phyloP scores from a whole-genome alignment of 2,797 vertebrate genomes.

The Pangasius macronema region DNA sequence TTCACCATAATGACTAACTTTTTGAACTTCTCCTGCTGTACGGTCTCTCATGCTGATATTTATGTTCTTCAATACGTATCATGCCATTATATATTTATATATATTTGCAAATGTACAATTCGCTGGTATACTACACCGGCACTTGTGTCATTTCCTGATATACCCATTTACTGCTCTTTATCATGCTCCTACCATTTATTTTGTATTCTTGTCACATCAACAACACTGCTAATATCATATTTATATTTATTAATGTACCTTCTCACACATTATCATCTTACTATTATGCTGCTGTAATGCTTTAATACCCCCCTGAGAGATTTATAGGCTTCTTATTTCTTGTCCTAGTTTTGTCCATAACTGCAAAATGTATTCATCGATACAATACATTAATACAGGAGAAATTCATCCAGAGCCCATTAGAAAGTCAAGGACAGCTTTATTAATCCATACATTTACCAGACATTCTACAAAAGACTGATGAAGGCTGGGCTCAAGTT shows the following conservation, averaged over 20 bases:
- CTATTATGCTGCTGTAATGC: background rate
- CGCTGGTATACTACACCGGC: background rate
- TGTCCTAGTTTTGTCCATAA: no score
- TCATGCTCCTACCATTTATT: background rate
- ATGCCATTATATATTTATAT: background rate
- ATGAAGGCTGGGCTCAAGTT: constrained; percentile 2
- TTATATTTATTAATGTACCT: background rate
- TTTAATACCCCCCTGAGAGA: background rate
- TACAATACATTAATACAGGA: background rate
- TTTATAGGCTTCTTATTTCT: background rate
- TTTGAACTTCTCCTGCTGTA: background rate
- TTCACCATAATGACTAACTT: background rate
- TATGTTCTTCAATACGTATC: background rate
- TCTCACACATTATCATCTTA: background rate
- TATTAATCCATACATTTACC: constrained; percentile 34
- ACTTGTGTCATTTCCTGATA: background rate
- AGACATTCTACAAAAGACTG: constrained; percentile 30
- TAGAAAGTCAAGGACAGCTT: constrained; percentile 27
- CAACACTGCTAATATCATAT: background rate
- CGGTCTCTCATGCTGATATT: background rate
- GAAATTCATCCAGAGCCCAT: constrained; percentile 16
- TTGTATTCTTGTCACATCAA: background rate
- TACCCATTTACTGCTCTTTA: background rate
- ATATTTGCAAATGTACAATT: background rate
- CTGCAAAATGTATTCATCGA: background rate